These are phyloP conservation scores for Trachurus trachurus DNA, from an alignment of 2,797 vertebrate species.

Conservation along the genomic window DNA sequence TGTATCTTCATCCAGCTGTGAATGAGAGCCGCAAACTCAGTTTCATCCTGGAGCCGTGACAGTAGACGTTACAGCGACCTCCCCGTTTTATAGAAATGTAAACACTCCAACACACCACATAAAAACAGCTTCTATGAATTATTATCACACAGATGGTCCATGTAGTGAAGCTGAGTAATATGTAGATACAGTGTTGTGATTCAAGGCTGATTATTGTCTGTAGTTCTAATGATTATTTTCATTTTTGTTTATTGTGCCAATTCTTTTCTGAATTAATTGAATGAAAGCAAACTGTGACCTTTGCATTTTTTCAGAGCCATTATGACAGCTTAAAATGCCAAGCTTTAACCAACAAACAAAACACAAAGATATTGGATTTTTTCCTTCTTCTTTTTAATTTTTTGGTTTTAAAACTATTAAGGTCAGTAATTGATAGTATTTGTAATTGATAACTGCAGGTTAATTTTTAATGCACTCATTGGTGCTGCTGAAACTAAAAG, in stretches of 20 bases:
- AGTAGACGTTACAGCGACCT: background rate
- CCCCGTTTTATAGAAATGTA: conserved; percentile 6
- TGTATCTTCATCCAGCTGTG: conserved; percentile 65
- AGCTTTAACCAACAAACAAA: too few species aligned
- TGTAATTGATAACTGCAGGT: background rate
- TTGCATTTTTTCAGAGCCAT: too few species aligned
- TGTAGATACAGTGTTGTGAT: background rate
- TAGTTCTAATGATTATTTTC: background rate
- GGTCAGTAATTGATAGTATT: too few species aligned
- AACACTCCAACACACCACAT: conserved; percentile 5
- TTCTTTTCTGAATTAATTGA: too few species aligned
- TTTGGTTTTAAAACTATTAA: too few species aligned
- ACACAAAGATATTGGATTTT: too few species aligned
- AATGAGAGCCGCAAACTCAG: conserved; percentile 22
- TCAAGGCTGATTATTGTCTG: too few species aligned
- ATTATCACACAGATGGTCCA: background rate
- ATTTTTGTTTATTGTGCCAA: background rate
- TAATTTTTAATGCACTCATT: background rate
- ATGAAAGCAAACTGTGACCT: too few species aligned
- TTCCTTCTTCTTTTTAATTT: too few species aligned
- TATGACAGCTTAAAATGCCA: too few species aligned
- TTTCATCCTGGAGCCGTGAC: conserved; percentile 18
- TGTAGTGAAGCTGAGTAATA: background rate
- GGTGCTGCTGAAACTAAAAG: background rate
- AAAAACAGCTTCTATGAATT: background rate